phyloP scores from a whole-genome alignment of 2,797 vertebrate species.

The Psittacula derbiana region DNA sequence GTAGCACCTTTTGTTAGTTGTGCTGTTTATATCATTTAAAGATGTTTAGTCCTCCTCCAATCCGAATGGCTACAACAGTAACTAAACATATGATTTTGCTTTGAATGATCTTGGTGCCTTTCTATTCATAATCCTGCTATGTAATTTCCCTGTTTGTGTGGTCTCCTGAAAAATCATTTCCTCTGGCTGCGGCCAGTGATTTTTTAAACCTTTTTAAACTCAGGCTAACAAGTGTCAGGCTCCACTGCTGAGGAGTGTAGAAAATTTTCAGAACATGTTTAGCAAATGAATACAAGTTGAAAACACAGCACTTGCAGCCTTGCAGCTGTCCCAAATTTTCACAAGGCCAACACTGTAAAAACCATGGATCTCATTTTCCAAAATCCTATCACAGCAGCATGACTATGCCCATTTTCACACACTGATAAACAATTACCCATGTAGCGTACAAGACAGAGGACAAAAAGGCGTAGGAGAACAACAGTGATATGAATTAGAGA shows the following conservation, averaged over 20 bases:
- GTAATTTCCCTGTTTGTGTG: neutral
- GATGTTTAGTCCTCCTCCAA: neutral
- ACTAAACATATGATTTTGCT: neutral
- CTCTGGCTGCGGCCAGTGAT: neutral
- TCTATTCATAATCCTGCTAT: neutral
- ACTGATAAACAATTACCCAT: neutral
- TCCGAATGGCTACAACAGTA: neutral
- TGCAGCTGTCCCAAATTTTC: conserved; percentile 2
- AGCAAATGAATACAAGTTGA: neutral
- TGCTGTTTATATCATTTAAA: neutral
- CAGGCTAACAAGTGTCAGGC: neutral
- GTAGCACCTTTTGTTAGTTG: neutral
- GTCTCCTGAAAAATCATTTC: neutral
- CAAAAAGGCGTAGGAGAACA: neutral
- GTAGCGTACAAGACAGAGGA: fast-evolving
- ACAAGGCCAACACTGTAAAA: neutral
- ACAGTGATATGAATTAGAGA: neutral
- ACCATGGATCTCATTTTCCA: neutral
- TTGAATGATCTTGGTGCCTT: neutral
- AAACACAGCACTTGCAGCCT: neutral
- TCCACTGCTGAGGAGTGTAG: neutral
- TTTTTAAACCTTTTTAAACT: neutral
- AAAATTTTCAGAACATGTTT: neutral
- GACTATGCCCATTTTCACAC: neutral
- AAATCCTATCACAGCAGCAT: neutral